phyloP scores from a whole-genome alignment of 2,113 vertebrate species.

The Glaucomys volans region DNA sequence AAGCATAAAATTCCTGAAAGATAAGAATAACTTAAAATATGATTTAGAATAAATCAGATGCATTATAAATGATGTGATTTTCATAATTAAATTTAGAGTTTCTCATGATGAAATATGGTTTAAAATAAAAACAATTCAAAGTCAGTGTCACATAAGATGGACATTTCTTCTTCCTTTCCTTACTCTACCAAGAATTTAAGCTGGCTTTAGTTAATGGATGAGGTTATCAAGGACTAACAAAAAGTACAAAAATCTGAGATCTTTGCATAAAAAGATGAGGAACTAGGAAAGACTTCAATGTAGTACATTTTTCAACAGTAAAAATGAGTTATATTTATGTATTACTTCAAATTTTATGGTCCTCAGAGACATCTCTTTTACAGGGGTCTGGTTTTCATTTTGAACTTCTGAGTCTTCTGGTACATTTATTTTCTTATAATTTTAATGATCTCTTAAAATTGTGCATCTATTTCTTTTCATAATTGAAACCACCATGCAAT shows the following conservation, averaged over 20 bases:
- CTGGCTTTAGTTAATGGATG: not conserved
- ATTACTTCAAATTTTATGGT: not conserved
- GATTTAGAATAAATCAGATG: not conserved
- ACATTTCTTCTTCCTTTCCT: not conserved
- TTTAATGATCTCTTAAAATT: conserved; percentile 23
- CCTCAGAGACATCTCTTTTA: not conserved
- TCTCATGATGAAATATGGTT: not conserved
- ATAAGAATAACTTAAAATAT: not conserved
- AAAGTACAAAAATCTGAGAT: not conserved
- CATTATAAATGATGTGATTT: not conserved
- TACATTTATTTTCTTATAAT: not conserved
- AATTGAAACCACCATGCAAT: not conserved
- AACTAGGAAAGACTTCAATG: conserved; percentile 13
- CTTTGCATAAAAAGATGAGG: not conserved
- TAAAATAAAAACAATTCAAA: conserved; percentile 44
- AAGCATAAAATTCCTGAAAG: not conserved
- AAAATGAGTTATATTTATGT: not conserved
- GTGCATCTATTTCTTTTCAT: not conserved
- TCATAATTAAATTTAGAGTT: conserved; percentile 11
- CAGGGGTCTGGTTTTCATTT: not conserved
- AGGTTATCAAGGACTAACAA: not conserved
- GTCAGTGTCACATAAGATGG: not conserved
- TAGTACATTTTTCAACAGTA: not conserved
- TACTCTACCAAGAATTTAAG: not conserved
- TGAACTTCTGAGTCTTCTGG: not conserved